These are phyloP conservation scores for Streblospio benedicti DNA, from an alignment of 1,140 invertebrate species.

Conservation along the genomic window DNA sequence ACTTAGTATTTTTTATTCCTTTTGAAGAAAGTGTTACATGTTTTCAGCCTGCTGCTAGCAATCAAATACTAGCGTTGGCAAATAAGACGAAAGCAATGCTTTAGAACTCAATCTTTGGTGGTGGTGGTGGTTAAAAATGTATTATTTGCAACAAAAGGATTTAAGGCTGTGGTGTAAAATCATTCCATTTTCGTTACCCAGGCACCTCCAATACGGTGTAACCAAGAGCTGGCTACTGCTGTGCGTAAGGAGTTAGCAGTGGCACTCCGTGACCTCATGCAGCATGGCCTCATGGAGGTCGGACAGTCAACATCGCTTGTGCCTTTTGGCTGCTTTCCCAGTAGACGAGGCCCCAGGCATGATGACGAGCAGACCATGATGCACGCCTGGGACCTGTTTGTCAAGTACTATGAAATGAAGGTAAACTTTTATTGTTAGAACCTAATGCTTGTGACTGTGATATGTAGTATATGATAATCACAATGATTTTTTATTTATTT, in stretches of 20 bases:
- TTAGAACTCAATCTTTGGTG: too few species aligned
- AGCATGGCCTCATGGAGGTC: slow-evolving; percentile 76
- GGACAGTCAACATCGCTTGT: slow-evolving; percentile 69
- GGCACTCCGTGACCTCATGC: slow-evolving; percentile 79
- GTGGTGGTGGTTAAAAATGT: too few species aligned
- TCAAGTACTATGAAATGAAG: slow-evolving; percentile 83
- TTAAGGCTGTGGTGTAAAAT: too few species aligned
- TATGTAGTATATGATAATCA: too few species aligned
- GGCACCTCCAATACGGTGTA: slow-evolving; percentile 52
- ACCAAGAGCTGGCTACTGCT: slow-evolving; percentile 69
- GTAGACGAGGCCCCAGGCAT: slow-evolving; percentile 41
- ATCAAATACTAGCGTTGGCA: too few species aligned
- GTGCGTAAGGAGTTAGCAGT: slow-evolving; percentile 85
- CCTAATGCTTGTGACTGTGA: too few species aligned
- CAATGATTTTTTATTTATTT: too few species aligned
- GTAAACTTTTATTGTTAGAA: slow-evolving; percentile 32
- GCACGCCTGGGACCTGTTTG: slow-evolving; percentile 84
- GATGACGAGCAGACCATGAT: slow-evolving; percentile 42
- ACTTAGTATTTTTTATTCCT: background rate
- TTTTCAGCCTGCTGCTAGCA: slow-evolving; percentile 2
- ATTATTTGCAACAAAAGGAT: too few species aligned
- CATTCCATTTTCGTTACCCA: too few species aligned
- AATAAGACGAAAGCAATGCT: too few species aligned
- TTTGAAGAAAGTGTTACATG: too few species aligned
- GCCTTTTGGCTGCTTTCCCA: slow-evolving; percentile 81